phyloP scores from a whole-genome alignment of 1,140 invertebrate species.

The Lordiphosa stackelbergi region DNA sequence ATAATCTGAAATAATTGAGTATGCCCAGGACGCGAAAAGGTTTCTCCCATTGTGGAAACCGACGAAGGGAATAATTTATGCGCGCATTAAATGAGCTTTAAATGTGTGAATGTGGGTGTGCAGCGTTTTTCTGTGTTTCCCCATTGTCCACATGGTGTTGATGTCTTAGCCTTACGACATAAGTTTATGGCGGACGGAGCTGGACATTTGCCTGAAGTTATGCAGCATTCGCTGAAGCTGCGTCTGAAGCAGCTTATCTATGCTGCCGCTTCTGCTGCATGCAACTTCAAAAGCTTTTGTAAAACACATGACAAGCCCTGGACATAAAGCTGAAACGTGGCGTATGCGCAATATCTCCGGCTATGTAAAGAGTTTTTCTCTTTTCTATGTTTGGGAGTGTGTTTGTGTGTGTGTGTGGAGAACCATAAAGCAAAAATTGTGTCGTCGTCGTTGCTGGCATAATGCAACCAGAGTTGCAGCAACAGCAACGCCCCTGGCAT shows the following conservation, averaged over 20 bases:
- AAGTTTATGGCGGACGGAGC: slow-evolving; percentile 53
- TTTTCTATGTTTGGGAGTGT: slow-evolving; percentile 21
- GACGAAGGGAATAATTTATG: slow-evolving; percentile 58
- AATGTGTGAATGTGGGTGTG: slow-evolving; percentile 33
- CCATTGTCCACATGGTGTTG: slow-evolving; percentile 46
- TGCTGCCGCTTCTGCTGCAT: slow-evolving; percentile 12
- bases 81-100: slow-evolving; percentile 70
- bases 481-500: slow-evolving; percentile 38
- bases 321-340: slow-evolving; percentile 57
- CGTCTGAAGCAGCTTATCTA: slow-evolving; percentile 54
- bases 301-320: slow-evolving; percentile 51
- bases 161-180: slow-evolving; percentile 47
- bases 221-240: slow-evolving; percentile 55
- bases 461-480: slow-evolving; percentile 38
- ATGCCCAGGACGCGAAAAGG: slow-evolving; percentile 43
- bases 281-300: slow-evolving; percentile 72
- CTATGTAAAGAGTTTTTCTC: slow-evolving; percentile 22
- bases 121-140: slow-evolving; percentile 4
- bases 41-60: slow-evolving; percentile 21
- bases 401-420: slow-evolving; percentile 7
- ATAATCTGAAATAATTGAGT: slow-evolving; percentile 75
- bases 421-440: slow-evolving; percentile 61
- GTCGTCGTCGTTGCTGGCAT: slow-evolving; percentile 44
- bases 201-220: slow-evolving; percentile 58
- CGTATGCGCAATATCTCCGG: slow-evolving; percentile 69